phyloP scores from a whole-genome alignment of 1,140 invertebrate genomes.

The Bombus soroeensis region DNA sequence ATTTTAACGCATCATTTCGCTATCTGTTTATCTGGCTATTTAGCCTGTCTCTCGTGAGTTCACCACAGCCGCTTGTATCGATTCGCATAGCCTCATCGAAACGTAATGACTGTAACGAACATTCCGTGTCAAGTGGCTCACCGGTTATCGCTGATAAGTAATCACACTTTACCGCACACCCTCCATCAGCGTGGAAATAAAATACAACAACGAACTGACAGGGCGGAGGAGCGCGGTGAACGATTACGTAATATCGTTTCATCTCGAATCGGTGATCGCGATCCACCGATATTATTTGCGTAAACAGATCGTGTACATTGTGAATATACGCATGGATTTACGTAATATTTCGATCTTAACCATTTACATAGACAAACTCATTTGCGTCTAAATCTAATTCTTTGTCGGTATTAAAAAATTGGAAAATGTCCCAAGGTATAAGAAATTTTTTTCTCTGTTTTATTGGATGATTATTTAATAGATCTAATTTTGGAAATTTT shows the following conservation, averaged over 20 bases:
- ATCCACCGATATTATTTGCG: not conserved
- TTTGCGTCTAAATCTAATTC: not conserved
- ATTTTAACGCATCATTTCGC: constrained; percentile 45
- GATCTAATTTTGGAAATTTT: too few species aligned
- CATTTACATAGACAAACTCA: not conserved
- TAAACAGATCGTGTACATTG: not conserved
- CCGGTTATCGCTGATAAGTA: constrained; percentile 34
- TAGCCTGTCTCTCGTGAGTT: constrained; percentile 33
- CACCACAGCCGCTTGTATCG: constrained; percentile 18
- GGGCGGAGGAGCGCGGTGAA: not conserved
- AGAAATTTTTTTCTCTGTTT: too few species aligned
- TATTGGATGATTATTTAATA: too few species aligned
- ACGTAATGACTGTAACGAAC: constrained; percentile 60
- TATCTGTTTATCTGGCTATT: constrained; percentile 61
- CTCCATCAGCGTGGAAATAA: constrained; percentile 7
- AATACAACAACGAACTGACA: not conserved
- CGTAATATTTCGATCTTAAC: not conserved
- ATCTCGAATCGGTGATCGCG: not conserved
- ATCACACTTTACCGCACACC: constrained; percentile 24
- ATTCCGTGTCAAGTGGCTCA: constrained; percentile 49
- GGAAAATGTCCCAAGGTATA: too few species aligned
- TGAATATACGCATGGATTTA: not conserved
- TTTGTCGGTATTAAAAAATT: not conserved
- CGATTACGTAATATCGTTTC: constrained; percentile 18
- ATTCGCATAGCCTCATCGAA: constrained; percentile 51